A percentile compares a stretch with the other conserved stretches of the same genome.
phyloP scores from a whole-genome alignment of 2,888 invertebrate genomes.

The Ecdyonurus torrentis region DNA sequence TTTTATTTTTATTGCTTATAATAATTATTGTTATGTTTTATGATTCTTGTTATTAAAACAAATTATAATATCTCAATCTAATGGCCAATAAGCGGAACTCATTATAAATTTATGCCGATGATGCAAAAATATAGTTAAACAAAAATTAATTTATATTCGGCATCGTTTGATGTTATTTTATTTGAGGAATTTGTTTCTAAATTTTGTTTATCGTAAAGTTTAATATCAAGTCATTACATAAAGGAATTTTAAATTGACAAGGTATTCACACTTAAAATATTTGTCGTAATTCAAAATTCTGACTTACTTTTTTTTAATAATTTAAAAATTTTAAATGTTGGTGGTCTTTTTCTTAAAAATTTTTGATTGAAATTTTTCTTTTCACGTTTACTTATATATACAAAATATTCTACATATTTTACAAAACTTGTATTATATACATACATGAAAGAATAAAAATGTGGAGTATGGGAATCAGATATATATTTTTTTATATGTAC shows the following conservation, averaged over 20 bases:
- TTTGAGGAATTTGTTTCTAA: background rate
- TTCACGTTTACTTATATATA: background rate
- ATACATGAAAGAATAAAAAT: too few species aligned
- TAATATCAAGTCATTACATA: background rate
- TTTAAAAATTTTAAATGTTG: background rate
- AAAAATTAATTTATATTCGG: too few species aligned
- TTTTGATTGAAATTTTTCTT: background rate
- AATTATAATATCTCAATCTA: too few species aligned
- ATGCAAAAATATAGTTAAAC: background rate
- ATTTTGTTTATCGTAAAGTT: background rate
- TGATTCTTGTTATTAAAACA: too few species aligned
- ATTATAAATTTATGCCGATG: background rate
- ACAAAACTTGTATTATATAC: too few species aligned
- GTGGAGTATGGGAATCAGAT: too few species aligned
- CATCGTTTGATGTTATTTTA: background rate
- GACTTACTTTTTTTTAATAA: background rate
- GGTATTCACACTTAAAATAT: background rate
- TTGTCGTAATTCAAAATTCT: too few species aligned
- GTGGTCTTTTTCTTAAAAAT: background rate
- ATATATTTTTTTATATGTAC: too few species aligned
- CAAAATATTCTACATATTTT: background rate
- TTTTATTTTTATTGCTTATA: too few species aligned
- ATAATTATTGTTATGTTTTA: too few species aligned
- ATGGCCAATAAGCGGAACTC: too few species aligned
- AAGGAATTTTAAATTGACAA: background rate